Base-by-base conservation (phyloP, 2,113 vertebrate species). In the Muscicapa adusta region DNA sequence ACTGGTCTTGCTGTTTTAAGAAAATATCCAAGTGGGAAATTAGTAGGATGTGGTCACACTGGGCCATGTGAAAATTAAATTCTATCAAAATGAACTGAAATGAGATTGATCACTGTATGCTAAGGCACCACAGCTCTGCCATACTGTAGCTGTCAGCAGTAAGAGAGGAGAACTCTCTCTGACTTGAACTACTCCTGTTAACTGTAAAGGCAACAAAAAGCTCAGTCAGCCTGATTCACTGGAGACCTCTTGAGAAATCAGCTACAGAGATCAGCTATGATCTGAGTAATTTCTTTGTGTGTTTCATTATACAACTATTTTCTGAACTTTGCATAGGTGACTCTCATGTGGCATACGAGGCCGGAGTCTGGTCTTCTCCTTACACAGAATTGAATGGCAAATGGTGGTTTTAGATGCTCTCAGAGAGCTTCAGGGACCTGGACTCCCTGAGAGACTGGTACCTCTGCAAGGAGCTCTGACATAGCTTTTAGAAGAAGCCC, bases 21-120 rank as follows among this genome's bases (percentile, higher is more conserved):
- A 94, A 94, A 92, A 95, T 85, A 92, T 92, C 89, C 93, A 96
- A 93, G 92, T 92, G 96, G 96, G 96, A 96, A 96, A 97, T 96
- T 82, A 97, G 92, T 56, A 34, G 84, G 89, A 89, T 89, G 87
- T 85, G 91, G 81, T 91, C 92, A 89, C 95, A 87, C 29, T 88
- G 92, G 94, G 92, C 83, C 50, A 16, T 79, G 74, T 70, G 94
- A 96, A 97, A 97, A 96, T 95, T 96, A 96, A 96, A 95, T 91
- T 94, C 93, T 77, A 94, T 71, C 77, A 89, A 93, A 97, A 95
- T 76, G 89, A 95, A 79, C 95, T 76, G 92, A 91, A 96, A 96
- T 92, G 85, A 95, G 92, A 93, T 95, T 91, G 89, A 96, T 96
- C 95, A 87, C 91, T 89, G 47, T 58, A 47, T 54, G 79, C 61